phyloP scores from a whole-genome alignment of 2,113 vertebrate species.

The Lynx canadensis region DNA sequence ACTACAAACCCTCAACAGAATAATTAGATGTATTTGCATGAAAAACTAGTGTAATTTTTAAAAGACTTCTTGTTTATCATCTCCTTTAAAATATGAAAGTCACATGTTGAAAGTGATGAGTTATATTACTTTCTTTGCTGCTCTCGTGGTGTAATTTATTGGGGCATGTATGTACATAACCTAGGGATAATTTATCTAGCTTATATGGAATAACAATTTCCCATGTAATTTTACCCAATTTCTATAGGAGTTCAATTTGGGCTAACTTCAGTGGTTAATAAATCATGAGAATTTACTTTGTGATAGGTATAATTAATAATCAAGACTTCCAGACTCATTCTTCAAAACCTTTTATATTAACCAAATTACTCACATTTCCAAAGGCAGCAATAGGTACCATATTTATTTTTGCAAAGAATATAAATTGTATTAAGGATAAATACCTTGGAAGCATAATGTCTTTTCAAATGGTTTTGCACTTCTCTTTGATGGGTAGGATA shows the following conservation, averaged over 20 bases:
- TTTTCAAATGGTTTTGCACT: conserved; percentile 64
- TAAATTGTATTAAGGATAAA: conserved; percentile 44
- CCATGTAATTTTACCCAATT: conserved; percentile 81
- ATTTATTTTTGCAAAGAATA: background rate
- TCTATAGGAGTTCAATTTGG: conserved; percentile 83
- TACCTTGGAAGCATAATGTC: conserved; percentile 1
- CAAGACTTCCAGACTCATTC: conserved; percentile 77
- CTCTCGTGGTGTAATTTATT: conserved; percentile 76
- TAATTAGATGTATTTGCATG: conserved; percentile 24
- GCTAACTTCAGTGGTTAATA: conserved; percentile 77
- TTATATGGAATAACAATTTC: conserved; percentile 78
- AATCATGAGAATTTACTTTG: conserved; percentile 82
- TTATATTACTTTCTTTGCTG: conserved; percentile 77
- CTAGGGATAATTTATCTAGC: conserved; percentile 77
- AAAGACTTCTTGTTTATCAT: conserved; percentile 49
- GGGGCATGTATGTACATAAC: conserved; percentile 65
- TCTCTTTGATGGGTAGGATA: conserved; percentile 15
- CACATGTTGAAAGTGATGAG: conserved; percentile 72
- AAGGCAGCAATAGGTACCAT: conserved; percentile 32
- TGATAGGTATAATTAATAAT: conserved; percentile 81
- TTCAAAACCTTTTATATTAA: conserved; percentile 74
- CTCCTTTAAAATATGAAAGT: conserved; percentile 74
- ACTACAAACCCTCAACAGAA: background rate
- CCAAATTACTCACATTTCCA: conserved; percentile 75
- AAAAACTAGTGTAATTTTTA: conserved; percentile 54